These are phyloP conservation scores for Hyppa rectilinea DNA, from an alignment of 2,888 invertebrate genomes.

Conservation along the genomic window DNA sequence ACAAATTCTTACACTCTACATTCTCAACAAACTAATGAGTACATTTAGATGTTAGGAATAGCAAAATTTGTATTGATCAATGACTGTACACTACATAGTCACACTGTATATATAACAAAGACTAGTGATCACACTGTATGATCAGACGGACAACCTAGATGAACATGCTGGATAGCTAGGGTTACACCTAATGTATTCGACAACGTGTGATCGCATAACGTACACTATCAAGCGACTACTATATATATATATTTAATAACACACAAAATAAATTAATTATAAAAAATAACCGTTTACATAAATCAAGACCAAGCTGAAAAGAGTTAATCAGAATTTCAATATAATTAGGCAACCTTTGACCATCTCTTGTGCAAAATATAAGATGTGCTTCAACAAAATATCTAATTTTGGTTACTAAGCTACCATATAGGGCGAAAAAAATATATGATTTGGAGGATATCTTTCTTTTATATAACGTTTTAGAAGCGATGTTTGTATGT, in stretches of 20 bases:
- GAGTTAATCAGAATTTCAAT: conserved; percentile 90
- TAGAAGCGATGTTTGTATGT: conserved; percentile 81
- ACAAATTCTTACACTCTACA: conserved; percentile 87
- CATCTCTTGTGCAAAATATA: conserved; percentile 87
- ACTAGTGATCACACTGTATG: conserved; percentile 57
- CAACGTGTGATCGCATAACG: conserved; percentile 66
- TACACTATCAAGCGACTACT: conserved; percentile 78
- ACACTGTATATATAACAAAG: conserved; percentile 44
- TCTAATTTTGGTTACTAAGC: conserved; percentile 79
- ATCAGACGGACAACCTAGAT: conserved; percentile 65
- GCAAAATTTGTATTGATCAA: conserved; percentile 61
- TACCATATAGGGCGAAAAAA: conserved; percentile 70
- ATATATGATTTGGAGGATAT: conserved; percentile 63
- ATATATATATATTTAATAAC: conserved; percentile 66
- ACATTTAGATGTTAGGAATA: conserved; percentile 66
- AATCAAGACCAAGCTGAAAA: conserved; percentile 91
- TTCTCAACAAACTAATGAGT: conserved; percentile 69
- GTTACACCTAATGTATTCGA: conserved; percentile 56
- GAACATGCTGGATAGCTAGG: conserved; percentile 68
- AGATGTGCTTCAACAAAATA: conserved; percentile 81
- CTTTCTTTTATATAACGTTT: conserved; percentile 69
- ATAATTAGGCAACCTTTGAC: conserved; percentile 80
- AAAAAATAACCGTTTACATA: conserved; percentile 83
- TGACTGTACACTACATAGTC: conserved; percentile 64
- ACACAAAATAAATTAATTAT: conserved; percentile 73